These are phyloP conservation scores for Phalacrocorax pelagicus DNA, from an alignment of 2,113 vertebrate species.

Conservation along the genomic window DNA sequence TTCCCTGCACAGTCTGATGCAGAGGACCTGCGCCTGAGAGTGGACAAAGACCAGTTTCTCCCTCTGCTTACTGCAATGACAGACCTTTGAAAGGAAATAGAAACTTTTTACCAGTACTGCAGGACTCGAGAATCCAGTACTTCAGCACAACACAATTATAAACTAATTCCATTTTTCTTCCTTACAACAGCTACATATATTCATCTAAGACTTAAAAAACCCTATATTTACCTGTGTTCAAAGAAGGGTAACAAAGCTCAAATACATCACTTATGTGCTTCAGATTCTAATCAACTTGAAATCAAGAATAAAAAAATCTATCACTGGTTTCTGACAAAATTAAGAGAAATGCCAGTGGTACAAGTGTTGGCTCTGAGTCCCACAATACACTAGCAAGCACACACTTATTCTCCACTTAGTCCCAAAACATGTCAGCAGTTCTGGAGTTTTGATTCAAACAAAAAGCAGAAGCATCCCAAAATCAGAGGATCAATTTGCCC, in stretches of 20 bases:
- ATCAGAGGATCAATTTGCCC: not conserved
- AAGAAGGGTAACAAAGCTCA: not conserved
- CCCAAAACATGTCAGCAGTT: not conserved
- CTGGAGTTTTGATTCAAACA: not conserved
- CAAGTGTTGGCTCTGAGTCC: not conserved
- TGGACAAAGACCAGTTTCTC: not conserved
- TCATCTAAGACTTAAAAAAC: not conserved
- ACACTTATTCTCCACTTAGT: not conserved
- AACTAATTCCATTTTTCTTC: not conserved
- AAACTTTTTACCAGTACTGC: not conserved
- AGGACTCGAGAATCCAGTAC: not conserved
- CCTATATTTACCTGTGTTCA: not conserved
- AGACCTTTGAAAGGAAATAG: not conserved
- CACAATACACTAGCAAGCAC: not conserved
- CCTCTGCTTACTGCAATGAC: not conserved
- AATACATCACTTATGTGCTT: not conserved
- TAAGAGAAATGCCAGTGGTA: not conserved
- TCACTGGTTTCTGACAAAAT: not conserved
- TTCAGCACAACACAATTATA: not conserved
- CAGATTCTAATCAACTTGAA: not conserved
- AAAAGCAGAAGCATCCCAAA: not conserved
- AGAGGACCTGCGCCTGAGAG: not conserved
- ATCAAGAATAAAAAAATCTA: not conserved
- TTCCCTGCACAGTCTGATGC: not conserved
- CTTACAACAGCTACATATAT: not conserved